Evolutionary conservation across 2,888 invertebrate species (phyloP).

Genomic region (Anticlea derivata): DNA sequence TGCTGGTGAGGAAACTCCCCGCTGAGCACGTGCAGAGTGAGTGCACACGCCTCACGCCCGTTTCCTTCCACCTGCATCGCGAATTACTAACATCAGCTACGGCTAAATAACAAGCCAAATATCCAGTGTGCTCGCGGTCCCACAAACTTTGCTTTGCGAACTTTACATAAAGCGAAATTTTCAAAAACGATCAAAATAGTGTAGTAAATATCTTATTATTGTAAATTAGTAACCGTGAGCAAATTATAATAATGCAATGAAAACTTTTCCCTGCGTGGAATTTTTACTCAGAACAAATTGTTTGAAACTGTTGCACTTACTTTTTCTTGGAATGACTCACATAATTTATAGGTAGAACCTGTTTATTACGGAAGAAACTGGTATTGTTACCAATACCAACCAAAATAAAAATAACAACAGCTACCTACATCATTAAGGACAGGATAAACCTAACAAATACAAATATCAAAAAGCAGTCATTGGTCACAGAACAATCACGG

Average conservation of each 20-base stretch:
- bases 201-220: too few species aligned
- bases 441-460: too few species aligned
- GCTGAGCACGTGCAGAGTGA: conserved; percentile 53
- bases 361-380: conserved; percentile 3
- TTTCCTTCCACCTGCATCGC: conserved; percentile 51
- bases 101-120: conserved; percentile 42
- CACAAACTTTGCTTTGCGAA: conserved; percentile 52
- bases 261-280: neutral
- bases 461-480: too few species aligned
- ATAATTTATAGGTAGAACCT: neutral
- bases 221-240: too few species aligned
- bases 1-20: conserved; percentile 57
- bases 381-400: neutral
- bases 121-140: conserved; percentile 46
- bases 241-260: too few species aligned
- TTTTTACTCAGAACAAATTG: conserved; percentile 15
- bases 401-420: too few species aligned
- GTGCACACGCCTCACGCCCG: conserved; percentile 49
- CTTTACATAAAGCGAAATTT: conserved; percentile 43
- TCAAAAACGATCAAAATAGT: conserved; percentile 8
- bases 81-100: conserved; percentile 56
- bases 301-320: conserved; percentile 1
- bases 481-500: too few species aligned
- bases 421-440: too few species aligned
- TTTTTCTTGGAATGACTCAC: conserved; percentile 3